Conservation (phyloP, 1,140 invertebrate genomes). For the Cheumatopsyche charites region DNA sequence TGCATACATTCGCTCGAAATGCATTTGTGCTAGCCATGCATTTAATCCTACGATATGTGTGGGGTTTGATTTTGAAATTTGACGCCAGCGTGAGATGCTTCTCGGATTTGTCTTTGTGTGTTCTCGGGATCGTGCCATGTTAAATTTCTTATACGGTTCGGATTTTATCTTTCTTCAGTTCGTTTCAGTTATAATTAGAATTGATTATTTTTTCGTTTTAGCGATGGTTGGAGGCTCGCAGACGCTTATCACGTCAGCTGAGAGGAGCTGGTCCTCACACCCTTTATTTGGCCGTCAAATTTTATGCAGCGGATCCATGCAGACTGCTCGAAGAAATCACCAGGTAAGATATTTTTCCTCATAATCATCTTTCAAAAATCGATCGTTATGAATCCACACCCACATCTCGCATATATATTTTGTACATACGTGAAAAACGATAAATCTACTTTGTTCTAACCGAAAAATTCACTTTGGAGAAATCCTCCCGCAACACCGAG, state of each 20-base stretch:
- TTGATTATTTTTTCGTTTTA: constrained; percentile 59
- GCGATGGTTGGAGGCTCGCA: constrained; percentile 90
- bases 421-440: neutral
- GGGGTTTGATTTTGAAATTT: neutral
- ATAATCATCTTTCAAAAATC: no score
- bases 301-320: constrained; percentile 97
- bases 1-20: no score
- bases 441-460: neutral
- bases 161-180: no score
- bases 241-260: constrained; percentile 81
- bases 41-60: no score
- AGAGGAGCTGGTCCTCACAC: constrained; percentile 81
- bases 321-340: constrained; percentile 95
- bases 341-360: constrained; percentile 65
- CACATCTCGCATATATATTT: neutral
- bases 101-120: neutral
- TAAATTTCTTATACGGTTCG: no score
- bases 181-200: no score
- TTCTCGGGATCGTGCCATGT: no score
- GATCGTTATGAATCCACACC: neutral
- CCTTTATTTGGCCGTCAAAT: constrained; percentile 97
- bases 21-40: no score
- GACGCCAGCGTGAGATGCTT: neutral
- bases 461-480: no score
- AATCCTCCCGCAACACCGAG: no score